A percentile compares a stretch with the other conserved stretches of the same genome.
These are phyloP conservation scores for Globia sparganii DNA, from an alignment of 2,888 invertebrate species.

Conservation along the genomic window DNA sequence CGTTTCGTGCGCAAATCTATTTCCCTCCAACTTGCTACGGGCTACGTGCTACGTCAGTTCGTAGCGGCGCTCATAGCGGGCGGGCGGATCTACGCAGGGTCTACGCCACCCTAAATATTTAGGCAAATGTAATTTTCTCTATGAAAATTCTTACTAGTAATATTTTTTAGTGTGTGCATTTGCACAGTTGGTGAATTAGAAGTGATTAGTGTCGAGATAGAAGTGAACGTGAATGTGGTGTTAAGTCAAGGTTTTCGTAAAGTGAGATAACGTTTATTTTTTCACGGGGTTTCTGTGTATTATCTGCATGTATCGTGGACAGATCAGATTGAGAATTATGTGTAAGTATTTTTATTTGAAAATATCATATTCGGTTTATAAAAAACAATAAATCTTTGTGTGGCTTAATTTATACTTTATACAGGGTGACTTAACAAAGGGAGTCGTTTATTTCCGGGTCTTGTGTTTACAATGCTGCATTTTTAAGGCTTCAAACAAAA, in stretches of 20 bases:
- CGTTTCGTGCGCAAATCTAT: conserved; percentile 76
- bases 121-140: conserved; percentile 72
- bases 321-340: conserved; percentile 54
- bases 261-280: conserved; percentile 69
- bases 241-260: conserved; percentile 45
- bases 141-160: conserved; percentile 73
- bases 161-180: conserved; percentile 27
- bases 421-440: conserved; percentile 29
- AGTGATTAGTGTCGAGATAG: conserved; percentile 29
- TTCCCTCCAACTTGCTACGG: conserved; percentile 69
- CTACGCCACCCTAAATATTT: conserved; percentile 64
- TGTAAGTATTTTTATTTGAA: conserved; percentile 63
- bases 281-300: conserved; percentile 61
- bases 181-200: conserved; percentile 30
- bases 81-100: conserved; percentile 72
- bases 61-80: conserved; percentile 74
- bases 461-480: conserved; percentile 47
- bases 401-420: background rate
- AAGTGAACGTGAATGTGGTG: conserved; percentile 57
- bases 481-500: conserved; percentile 26
- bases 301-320: conserved; percentile 63
- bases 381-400: background rate
- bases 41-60: conserved; percentile 86
- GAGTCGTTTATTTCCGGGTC: conserved; percentile 23
- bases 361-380: background rate